Evolutionary conservation across 2,113 vertebrate species (phyloP), one percentile per base, ranked within the genome.

Genomic region (Notarius lentiginosus): DNA sequence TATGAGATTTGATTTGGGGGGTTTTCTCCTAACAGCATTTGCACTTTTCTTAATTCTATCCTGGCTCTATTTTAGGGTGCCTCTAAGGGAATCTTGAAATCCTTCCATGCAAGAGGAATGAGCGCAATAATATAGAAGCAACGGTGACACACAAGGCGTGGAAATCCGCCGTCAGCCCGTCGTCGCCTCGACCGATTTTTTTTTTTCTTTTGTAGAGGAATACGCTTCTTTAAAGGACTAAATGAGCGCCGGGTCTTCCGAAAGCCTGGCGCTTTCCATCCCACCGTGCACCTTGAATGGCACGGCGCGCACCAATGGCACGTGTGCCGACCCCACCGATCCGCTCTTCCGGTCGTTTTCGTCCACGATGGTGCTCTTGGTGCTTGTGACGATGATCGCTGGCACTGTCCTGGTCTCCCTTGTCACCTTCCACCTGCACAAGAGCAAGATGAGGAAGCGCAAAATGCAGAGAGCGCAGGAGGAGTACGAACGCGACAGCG

Each of bases 401-500:
- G 96, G 96, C 90, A 93, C 97, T 88, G 93, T 97, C 86, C 92
- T 96, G 65, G 94, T 97, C 68, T 97, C 97, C 41, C 94, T 97
- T 79, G 95, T 93, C 86, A 97, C 97, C 90, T 97, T 97, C 90
- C 96, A 97, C 87, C 87, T 97, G 90, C 97, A 97, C 93, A 97
- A 97, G 92, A 95, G 96, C 30, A 97, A 95, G 92, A 97, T 97
- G 96, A 97, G 97, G 91, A 97, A 96, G 90, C 94, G 96, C 91
- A 97, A 97, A 94, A 96, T 97, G 90, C 96, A 96, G 92, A 95
- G 93, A 92, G 97, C 97, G 84, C 96, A 97, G 92, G 96, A 97
- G 93, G 97, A 97, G 30, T 97, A 97, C 0, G 97, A 97, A 82
- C 93, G 96, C 89, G 97, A 97, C 94, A 96, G 96, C 91, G 95